Conservation (phyloP, 2,113 vertebrate species). For the Lynx canadensis region DNA sequence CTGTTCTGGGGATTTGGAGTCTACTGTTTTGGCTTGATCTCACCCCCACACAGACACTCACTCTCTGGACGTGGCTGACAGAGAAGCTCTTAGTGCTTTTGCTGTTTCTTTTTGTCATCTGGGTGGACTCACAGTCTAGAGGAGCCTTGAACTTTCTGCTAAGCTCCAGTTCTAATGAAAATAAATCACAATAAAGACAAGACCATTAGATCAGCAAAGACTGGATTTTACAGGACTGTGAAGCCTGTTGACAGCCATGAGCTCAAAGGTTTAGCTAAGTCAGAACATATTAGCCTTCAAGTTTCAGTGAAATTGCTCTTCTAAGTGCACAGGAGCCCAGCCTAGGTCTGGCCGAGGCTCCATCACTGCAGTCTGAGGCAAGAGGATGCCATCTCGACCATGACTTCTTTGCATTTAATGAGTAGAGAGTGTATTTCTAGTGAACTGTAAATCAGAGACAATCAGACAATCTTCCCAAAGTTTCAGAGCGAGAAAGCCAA, state of each 20-base stretch:
- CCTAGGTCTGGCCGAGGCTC: neutral
- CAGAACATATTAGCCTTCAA: neutral
- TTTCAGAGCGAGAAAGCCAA: neutral
- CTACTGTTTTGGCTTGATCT: neutral
- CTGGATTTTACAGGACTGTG: neutral
- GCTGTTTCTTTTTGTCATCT: neutral
- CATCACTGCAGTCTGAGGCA: neutral
- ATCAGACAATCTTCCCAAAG: neutral
- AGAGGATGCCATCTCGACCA: neutral
- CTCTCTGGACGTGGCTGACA: neutral
- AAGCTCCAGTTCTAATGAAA: neutral
- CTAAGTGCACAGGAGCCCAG: neutral
- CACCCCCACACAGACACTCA: neutral
- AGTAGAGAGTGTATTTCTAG: neutral
- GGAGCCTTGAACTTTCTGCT: neutral
- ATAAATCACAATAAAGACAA: constrained; percentile 29
- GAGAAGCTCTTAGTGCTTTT: neutral
- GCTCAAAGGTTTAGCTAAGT: neutral
- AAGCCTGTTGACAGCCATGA: neutral
- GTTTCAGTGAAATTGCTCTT: neutral
- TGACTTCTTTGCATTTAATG: neutral
- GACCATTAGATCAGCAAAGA: neutral
- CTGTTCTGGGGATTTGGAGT: neutral
- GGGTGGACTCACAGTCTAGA: neutral
- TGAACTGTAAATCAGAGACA: neutral